Percentiles rank a stretch among this genome's conserved stretches.
Conservation (phyloP, 2,113 vertebrate species). For the Tupaia tana region DNA sequence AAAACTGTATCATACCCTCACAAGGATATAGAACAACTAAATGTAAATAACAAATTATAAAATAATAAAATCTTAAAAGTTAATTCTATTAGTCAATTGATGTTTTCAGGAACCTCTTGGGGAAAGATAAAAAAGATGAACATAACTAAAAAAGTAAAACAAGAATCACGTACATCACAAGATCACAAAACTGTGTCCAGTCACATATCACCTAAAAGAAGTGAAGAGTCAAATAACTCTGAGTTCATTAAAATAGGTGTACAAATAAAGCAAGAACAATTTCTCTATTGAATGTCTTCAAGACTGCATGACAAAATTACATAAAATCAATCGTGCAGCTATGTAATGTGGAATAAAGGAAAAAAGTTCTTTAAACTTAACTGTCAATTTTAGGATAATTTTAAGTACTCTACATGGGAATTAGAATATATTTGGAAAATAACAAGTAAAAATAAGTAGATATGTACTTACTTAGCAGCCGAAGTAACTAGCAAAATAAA, state of each 20-base stretch:
- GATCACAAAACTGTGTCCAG: conserved; percentile 1
- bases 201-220: conserved; percentile 26
- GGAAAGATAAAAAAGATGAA: not conserved
- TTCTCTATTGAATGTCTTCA: not conserved
- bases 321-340: not conserved
- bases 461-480: not conserved
- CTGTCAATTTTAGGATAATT: not conserved
- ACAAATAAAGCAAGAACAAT: not conserved
- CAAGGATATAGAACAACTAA: too few species aligned
- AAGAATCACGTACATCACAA: not conserved
- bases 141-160: not conserved
- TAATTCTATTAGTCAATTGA: conserved; percentile 1
- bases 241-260: not conserved
- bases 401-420: not conserved
- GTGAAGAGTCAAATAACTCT: not conserved
- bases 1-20: too few species aligned
- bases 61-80: not conserved
- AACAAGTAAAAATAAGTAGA: not conserved
- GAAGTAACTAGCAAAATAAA: not conserved
- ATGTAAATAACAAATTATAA: too few species aligned
- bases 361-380: not conserved
- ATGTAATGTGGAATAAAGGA: not conserved
- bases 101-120: not conserved
- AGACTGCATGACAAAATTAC: not conserved
- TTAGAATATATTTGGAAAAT: not conserved